Base-by-base conservation (phyloP, 2,888 invertebrate genomes). In the Auanema sp. region DNA sequence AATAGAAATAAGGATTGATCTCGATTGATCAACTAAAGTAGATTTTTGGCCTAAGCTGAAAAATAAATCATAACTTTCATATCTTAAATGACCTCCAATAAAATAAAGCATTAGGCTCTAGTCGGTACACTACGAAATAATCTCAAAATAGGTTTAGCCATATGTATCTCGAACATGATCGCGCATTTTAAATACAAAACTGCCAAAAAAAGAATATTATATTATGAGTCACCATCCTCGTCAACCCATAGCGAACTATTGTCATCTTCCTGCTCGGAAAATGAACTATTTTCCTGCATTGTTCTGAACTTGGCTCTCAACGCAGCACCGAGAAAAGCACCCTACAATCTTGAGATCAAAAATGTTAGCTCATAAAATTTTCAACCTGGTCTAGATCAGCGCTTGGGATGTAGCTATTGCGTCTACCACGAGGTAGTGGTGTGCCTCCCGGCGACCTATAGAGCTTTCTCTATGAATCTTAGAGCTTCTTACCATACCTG, bases 231-330 rank as follows among this genome's bases (percentile, higher is more conserved):
- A 33, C 33, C 33, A 33, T 56, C 56, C 10, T 56, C 56, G n/a
- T 56, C 56, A 14, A 41, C 40, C 56, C 56, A 56, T 18, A 16
- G 14, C 12, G 40, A 24, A n/a, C 18, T 18, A 21, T 47, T 47
- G 5, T 47, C 47, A n/a, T 56, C 56, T 18, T 56, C 56, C 42
- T 56, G 56, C 21, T 56, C 56, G 3, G 56, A 56, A 24, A 56
- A 56, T 21, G 56, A 56, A 24, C 40, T 56, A 10, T 47, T 16
- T 8, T 33, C 33, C 42, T 56, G 41, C 33, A 56, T 18, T 1
- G 41, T 18, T 1, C 56, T 18, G 42, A 56, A 56, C 16, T 56
- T 56, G 18, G 40, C 56, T 21, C 40, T 16, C 56, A 56, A 12
- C 3, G 56, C 56, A 43, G 41, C 43, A 12, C 42, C 40, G 18